phyloP scores from a whole-genome alignment of 2,797 vertebrate species.

The Pampus argenteus region DNA sequence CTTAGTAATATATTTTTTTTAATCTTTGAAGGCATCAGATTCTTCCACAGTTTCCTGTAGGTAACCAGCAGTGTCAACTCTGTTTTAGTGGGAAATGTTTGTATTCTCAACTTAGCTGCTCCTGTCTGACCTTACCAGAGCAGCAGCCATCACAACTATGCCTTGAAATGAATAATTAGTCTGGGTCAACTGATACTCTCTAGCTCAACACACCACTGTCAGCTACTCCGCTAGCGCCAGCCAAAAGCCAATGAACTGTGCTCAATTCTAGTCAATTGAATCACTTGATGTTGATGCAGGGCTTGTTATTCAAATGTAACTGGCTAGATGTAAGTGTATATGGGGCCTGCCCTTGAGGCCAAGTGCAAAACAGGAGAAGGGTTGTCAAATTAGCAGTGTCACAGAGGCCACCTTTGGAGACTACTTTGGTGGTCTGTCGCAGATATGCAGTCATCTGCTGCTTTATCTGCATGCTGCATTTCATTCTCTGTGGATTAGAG shows the following conservation, averaged over 20 bases:
- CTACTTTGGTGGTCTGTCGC: conserved; percentile 70
- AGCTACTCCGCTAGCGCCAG: conserved; percentile 58
- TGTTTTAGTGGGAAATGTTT: conserved; percentile 67
- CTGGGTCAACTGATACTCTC: conserved; percentile 78
- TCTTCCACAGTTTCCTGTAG: conserved; percentile 46
- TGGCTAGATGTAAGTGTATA: conserved; percentile 71
- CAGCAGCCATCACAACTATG: conserved; percentile 77
- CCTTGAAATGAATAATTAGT: conserved; percentile 82
- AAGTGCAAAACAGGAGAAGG: conserved; percentile 59
- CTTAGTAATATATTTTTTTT: conserved; percentile 5
- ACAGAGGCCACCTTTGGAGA: conserved; percentile 43
- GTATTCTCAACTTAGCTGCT: conserved; percentile 62
- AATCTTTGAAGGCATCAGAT: conserved; percentile 30
- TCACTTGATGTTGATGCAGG: conserved; percentile 67
- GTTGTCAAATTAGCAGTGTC: conserved; percentile 64
- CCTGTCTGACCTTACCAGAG: conserved; percentile 62
- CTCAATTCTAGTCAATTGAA: conserved; percentile 69
- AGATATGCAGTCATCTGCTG: conserved; percentile 69
- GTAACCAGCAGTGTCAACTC: conserved; percentile 47
- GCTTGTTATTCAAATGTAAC: conserved; percentile 70
- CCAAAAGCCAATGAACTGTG: conserved; percentile 75
- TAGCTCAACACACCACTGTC: conserved; percentile 63
- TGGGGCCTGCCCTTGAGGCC: conserved; percentile 44
- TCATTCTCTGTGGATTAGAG: conserved; percentile 72
- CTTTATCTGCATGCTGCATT: conserved; percentile 64